phyloP scores from a whole-genome alignment of 1,140 invertebrate genomes.

The Ceratina calcarata region DNA sequence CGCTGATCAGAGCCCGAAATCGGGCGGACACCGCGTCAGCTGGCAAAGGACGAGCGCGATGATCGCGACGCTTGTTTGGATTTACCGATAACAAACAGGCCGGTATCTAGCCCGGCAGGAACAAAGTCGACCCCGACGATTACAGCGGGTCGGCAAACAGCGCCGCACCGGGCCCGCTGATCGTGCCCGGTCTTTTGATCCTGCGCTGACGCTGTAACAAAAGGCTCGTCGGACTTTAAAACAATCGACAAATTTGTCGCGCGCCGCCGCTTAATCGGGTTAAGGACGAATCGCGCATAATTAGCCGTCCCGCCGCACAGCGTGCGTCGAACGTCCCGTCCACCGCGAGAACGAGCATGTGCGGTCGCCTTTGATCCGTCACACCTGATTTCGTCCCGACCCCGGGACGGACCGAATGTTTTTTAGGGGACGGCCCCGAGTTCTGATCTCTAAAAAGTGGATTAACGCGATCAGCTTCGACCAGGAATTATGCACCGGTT shows the following conservation, averaged over 20 bases:
- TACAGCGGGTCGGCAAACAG: constrained; percentile 26
- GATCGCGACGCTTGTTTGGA: constrained; percentile 36
- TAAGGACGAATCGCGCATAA: constrained; percentile 69
- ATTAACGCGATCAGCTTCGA: constrained; percentile 31
- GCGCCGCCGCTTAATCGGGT: constrained; percentile 63
- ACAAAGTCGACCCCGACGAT: constrained; percentile 10
- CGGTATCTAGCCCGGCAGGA: not conserved
- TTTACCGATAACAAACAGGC: constrained; percentile 42
- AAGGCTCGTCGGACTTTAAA: constrained; percentile 19
- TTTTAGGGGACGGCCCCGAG: not conserved
- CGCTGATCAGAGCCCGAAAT: too few species aligned
- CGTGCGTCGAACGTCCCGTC: constrained; percentile 1
- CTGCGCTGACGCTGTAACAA: not conserved
- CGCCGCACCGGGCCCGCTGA: too few species aligned
- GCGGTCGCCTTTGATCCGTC: constrained; percentile 71
- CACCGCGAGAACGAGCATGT: constrained; percentile 74
- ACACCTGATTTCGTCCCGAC: constrained; percentile 70
- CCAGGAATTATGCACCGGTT: constrained; percentile 38
- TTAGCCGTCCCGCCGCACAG: constrained; percentile 51
- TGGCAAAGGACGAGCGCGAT: constrained; percentile 25
- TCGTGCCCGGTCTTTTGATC: constrained; percentile 26
- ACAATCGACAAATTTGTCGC: constrained; percentile 39
- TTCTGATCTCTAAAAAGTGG: constrained; percentile 22
- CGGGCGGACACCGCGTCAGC: not conserved
- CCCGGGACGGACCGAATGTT: not conserved